Conservation (phyloP, 2,113 vertebrate genomes). For the Nicator chloris region DNA sequence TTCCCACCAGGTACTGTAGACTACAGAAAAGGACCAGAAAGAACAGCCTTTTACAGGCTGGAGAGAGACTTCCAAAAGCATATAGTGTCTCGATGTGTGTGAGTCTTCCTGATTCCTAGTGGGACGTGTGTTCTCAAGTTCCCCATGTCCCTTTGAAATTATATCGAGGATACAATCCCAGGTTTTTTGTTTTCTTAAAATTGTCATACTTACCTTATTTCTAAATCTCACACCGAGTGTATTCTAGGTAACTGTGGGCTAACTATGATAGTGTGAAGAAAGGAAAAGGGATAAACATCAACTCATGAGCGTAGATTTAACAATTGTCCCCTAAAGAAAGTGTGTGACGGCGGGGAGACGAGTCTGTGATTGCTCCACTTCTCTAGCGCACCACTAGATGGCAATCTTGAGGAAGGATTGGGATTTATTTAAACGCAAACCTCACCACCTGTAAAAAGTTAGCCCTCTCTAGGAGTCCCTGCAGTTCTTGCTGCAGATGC, state of each 20-base stretch:
- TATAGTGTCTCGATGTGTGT: rapidly evolving
- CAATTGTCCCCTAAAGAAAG: not conserved
- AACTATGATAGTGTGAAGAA: not conserved
- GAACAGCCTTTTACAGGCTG: not conserved
- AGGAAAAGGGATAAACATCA: not conserved
- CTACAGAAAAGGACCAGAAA: not conserved
- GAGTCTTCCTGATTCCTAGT: not conserved
- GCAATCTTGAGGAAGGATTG: constrained; percentile 39
- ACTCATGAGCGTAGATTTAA: not conserved
- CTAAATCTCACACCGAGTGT: not conserved
- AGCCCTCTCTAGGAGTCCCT: not conserved
- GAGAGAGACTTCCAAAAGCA: not conserved
- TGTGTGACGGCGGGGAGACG: rapidly evolving
- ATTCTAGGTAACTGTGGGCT: not conserved
- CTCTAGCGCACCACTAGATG: constrained; percentile 28
- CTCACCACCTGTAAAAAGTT: not conserved
- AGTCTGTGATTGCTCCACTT: not conserved
- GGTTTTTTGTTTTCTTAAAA: not conserved
- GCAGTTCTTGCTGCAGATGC: not conserved
- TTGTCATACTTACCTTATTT: not conserved
- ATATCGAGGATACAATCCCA: not conserved
- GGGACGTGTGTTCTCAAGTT: not conserved
- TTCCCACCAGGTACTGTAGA: not conserved
- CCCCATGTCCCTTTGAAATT: not conserved
- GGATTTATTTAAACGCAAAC: not conserved